Conservation (phyloP, 2,888 invertebrate species). For the Spodoptera picta region DNA sequence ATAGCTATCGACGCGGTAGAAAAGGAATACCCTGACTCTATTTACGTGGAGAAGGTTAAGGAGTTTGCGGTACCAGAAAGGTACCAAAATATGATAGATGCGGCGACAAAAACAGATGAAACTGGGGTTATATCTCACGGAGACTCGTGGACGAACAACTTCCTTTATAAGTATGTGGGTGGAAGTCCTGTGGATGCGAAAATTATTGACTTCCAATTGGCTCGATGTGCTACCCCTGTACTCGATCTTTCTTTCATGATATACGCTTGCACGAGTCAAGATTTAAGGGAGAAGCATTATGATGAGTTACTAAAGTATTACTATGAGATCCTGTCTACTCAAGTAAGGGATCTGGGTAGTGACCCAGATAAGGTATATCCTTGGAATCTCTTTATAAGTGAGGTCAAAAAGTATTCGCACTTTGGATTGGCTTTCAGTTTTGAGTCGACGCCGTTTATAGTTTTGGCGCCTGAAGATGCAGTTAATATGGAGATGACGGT, state of each 20-base stretch:
- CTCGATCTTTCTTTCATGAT: conserved; percentile 88
- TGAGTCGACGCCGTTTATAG: conserved; percentile 88
- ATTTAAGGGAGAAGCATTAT: conserved; percentile 88
- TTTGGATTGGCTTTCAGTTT: conserved; percentile 89
- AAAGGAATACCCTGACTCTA: conserved; percentile 89
- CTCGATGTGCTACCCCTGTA: conserved; percentile 88
- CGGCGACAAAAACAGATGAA: conserved; percentile 72
- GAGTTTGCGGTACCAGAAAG: conserved; percentile 86
- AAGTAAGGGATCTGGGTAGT: conserved; percentile 89
- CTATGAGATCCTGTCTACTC: conserved; percentile 85
- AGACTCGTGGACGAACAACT: conserved; percentile 93
- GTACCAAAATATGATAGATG: conserved; percentile 83
- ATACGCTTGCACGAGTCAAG: conserved; percentile 89
- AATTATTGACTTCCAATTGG: conserved; percentile 92
- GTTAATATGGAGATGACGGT: conserved; percentile 89
- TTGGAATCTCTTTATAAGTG: conserved; percentile 83
- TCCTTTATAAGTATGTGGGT: conserved; percentile 85
- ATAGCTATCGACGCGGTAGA: conserved; percentile 90
- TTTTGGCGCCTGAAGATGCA: conserved; percentile 88
- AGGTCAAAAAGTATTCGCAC: conserved; percentile 87
- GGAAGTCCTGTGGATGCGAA: conserved; percentile 78
- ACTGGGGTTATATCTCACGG: conserved; percentile 91
- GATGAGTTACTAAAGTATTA: conserved; percentile 90
- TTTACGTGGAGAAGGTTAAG: conserved; percentile 88
- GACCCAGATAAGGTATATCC: conserved; percentile 88